Evolutionary conservation across 2,113 vertebrate genomes (phyloP), one percentile per base, ranked within the genome.

Genomic region (Hippocampus abdominalis): DNA sequence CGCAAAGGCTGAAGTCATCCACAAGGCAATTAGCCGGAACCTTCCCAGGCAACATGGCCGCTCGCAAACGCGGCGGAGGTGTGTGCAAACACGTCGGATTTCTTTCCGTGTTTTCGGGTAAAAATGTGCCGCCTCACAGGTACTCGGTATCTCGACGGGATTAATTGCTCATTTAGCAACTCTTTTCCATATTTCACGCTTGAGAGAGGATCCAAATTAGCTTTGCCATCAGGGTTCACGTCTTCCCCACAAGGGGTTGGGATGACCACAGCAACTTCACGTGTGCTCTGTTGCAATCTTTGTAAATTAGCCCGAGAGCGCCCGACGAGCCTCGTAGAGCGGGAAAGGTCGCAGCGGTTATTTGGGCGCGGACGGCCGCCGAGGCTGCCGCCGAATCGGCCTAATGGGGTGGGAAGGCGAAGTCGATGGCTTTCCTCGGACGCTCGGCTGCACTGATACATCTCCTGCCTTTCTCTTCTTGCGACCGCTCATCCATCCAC

Each of bases 401-500:
- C 87, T 92, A 92, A 92, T 92, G 91, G 89, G 86, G 86, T 91
- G 90, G 88, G 85, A 92, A 90, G 86, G 82, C 69, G 84, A 85
- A 85, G 82, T 88, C 85, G 75, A 91, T 89, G 87, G 85, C 82
- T 60, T 86, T 79, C 84, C 81, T 82, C 77, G 25, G 86, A 89
- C 78, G 87, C 89, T 87, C 76, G 70, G 81, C 84, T 91, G 87
- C 83, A 68, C 88, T 90, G 84, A 88, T 90, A 79, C 90, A 79
- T 71, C 83, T 87, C 68, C 76, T 81, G 81, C 73, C 79, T 76
- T 79, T 70, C 78, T 76, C 56, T 80, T 69, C 48, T 63, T 56
- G 72, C 73, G 65, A 80, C 71, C 64, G 2, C 81, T 87, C 75
- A 91, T 88, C 80, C 89, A 89, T 92, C 88, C 87, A 78, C 72